These are phyloP conservation scores for Vidua macroura DNA, from an alignment of 2,113 vertebrate species.

Conservation along the genomic window DNA sequence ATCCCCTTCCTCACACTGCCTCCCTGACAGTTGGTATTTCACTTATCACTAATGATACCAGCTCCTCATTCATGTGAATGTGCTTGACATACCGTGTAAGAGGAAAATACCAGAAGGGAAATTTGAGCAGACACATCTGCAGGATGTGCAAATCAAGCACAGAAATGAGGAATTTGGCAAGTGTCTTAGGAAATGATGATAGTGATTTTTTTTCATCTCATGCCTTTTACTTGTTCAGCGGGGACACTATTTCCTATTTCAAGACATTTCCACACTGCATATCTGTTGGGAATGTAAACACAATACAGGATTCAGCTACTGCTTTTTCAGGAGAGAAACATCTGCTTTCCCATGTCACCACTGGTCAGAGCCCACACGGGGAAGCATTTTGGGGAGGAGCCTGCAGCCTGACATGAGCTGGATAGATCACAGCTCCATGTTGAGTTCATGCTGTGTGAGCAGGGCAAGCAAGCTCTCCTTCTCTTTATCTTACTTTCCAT, in stretches of 20 bases:
- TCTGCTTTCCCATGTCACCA: neutral
- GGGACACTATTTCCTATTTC: conserved; percentile 64
- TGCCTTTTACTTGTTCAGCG: conserved; percentile 39
- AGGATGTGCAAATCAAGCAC: conserved; percentile 58
- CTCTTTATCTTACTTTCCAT: neutral
- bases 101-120: conserved; percentile 27
- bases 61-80: neutral
- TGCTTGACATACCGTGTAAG: neutral
- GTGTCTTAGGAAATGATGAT: conserved; percentile 60
- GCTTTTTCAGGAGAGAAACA: conserved; percentile 30
- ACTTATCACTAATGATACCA: neutral
- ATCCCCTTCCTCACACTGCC: neutral
- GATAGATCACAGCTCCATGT: neutral
- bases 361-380: accelerated
- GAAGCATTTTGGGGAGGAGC: neutral
- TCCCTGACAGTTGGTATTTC: neutral
- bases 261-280: conserved; percentile 26
- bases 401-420: neutral
- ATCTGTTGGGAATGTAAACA: conserved; percentile 46
- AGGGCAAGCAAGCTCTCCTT: neutral
- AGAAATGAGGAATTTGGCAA: conserved; percentile 57
- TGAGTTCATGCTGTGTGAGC: neutral
- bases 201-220: conserved; percentile 28
- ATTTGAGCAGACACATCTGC: conserved; percentile 48
- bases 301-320: neutral